Conservation (phyloP, 2,888 invertebrate genomes). For the Spodoptera picta region DNA sequence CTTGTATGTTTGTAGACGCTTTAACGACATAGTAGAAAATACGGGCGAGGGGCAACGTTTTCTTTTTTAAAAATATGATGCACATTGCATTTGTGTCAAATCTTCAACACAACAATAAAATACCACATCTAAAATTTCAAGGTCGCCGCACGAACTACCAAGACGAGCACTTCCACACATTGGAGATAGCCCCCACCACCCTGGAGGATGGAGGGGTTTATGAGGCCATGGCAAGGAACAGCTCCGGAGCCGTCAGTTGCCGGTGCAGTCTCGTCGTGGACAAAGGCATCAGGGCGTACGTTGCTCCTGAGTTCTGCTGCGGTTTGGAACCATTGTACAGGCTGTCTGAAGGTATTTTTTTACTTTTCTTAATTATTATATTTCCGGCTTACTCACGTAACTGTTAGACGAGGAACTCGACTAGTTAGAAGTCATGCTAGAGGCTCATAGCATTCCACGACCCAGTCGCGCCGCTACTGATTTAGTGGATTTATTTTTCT, state of each 20-base stretch:
- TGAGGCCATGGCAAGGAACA: conserved; percentile 93
- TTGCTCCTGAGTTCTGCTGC: conserved; percentile 93
- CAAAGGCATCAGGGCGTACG: conserved; percentile 94
- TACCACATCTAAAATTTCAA: conserved; percentile 56
- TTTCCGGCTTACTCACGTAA: too few relatives aligned
- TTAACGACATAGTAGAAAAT: too few relatives aligned
- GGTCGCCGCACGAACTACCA: conserved; percentile 89
- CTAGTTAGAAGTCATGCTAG: too few relatives aligned
- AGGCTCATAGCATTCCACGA: too few relatives aligned
- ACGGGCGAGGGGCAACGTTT: too few relatives aligned
- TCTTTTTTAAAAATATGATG: too few relatives aligned
- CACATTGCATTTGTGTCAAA: too few relatives aligned
- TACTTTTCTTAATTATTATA: too few relatives aligned
- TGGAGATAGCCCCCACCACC: conserved; percentile 94
- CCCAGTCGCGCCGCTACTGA: too few relatives aligned
- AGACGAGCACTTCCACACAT: conserved; percentile 94
- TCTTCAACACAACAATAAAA: too few relatives aligned
- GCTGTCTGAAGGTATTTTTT: conserved; percentile 90
- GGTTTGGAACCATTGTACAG: conserved; percentile 91
- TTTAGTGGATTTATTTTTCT: conserved; percentile 52
- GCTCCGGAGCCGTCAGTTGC: conserved; percentile 94
- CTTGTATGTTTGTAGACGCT: too few relatives aligned
- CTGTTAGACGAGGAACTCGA: too few relatives aligned
- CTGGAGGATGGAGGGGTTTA: conserved; percentile 95
- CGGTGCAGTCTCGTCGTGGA: conserved; percentile 93